These are phyloP conservation scores for Cichladusa arquata DNA, from an alignment of 2,113 vertebrate species.

Conservation along the genomic window DNA sequence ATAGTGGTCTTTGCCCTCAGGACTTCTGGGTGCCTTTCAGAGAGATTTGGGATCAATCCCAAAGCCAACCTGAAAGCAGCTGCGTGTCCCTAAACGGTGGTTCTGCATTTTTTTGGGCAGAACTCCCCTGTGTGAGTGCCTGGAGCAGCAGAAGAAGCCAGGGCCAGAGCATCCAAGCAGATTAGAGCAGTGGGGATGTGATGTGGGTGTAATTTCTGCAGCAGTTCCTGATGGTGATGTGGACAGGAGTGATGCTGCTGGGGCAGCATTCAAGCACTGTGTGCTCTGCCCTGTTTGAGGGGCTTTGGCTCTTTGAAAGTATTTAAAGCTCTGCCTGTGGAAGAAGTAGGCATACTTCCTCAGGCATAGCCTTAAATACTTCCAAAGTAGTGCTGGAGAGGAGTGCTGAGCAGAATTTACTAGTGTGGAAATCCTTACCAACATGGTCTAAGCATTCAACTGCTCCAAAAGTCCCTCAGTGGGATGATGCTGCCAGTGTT, in stretches of 20 bases:
- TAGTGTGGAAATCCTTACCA: not conserved
- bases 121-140: not conserved
- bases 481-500: not conserved
- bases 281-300: not conserved
- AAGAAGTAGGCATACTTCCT: not conserved
- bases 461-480: not conserved
- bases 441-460: not conserved
- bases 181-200: not conserved
- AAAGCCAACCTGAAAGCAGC: not conserved
- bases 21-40: not conserved
- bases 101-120: not conserved
- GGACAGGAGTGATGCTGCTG: not conserved
- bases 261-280: not conserved
- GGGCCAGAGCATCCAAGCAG: not conserved
- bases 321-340: not conserved
- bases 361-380: not conserved
- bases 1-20: not conserved
- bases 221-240: not conserved
- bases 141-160: not conserved
- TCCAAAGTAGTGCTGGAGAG: not conserved
- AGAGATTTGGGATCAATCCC: not conserved
- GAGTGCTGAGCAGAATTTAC: not conserved
- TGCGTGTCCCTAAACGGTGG: fast-evolving
- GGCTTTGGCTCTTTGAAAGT: not conserved
- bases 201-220: not conserved